A percentile compares a stretch with the other conserved stretches of the same genome.
Evolutionary conservation across 2,888 invertebrate genomes (phyloP).

Genomic region (Mellilla xanthometata): DNA sequence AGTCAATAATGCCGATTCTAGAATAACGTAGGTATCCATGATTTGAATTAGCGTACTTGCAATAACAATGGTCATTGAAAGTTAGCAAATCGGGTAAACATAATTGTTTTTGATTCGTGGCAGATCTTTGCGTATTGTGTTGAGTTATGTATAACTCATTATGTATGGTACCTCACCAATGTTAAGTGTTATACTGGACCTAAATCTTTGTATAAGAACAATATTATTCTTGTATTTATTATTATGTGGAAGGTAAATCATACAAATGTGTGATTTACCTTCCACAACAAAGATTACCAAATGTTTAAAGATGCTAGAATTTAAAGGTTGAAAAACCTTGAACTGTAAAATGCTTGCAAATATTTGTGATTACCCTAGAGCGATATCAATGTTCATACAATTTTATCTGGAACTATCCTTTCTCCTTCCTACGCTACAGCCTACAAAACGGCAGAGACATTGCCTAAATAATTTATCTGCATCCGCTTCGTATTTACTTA

Average conservation of each 20-base stretch:
- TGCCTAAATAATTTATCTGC: conserved; percentile 3
- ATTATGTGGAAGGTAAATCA: too few species aligned
- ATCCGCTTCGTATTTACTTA: conserved; percentile 1
- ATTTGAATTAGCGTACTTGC: not conserved
- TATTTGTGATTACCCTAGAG: conserved; percentile 46
- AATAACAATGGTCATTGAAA: conserved; percentile 8
- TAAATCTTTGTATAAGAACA: too few species aligned
- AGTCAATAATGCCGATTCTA: not conserved
- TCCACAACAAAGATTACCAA: not conserved
- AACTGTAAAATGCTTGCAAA: conserved; percentile 45
- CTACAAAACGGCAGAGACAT: conserved; percentile 3
- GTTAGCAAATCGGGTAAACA: conserved; percentile 3
- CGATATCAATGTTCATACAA: conserved; percentile 42
- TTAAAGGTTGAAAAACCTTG: conserved; percentile 52
- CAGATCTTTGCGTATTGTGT: conserved; percentile 5
- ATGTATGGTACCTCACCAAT: too few species aligned
- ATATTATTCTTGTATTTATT: too few species aligned
- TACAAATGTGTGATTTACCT: not conserved
- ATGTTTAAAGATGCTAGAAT: conserved; percentile 7
- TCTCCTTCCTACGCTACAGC: conserved; percentile 27
- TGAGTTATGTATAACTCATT: too few species aligned
- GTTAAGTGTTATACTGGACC: too few species aligned
- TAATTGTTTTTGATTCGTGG: conserved; percentile 8
- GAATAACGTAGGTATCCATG: not conserved
- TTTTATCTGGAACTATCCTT: conserved; percentile 41